These are phyloP conservation scores for Procambarus clarkii DNA, from an alignment of 1,140 invertebrate genomes.

Conservation along the genomic window DNA sequence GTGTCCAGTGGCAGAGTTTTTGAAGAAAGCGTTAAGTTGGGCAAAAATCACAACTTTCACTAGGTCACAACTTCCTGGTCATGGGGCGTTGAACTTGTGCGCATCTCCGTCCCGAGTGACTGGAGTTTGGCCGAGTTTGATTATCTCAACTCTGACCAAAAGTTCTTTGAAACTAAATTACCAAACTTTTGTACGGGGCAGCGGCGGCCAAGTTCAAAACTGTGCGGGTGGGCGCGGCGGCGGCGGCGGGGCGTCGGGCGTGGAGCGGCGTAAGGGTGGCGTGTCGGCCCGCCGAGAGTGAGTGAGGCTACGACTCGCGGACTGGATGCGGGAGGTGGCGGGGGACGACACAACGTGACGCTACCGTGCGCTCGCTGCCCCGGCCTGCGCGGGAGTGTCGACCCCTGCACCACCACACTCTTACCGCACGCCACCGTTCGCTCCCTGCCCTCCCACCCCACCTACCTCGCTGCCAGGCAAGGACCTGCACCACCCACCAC, in stretches of 20 bases:
- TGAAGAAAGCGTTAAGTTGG: constrained; percentile 41
- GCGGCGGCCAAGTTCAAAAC: constrained; percentile 75
- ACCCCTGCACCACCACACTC: constrained; percentile 16
- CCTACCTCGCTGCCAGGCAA: background rate
- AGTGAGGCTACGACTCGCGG: constrained; percentile 36
- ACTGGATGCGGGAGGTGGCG: background rate
- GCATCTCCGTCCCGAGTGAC: constrained; percentile 76
- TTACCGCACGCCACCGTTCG: constrained; percentile 8
- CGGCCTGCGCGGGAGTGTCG: constrained; percentile 56
- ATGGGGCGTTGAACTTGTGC: constrained; percentile 75
- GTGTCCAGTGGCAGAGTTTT: constrained; percentile 44
- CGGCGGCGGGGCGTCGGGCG: constrained; percentile 76
- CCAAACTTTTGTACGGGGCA: constrained; percentile 74
- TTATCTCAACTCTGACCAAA: constrained; percentile 69
- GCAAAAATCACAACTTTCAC: constrained; percentile 73
- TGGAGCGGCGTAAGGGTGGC: constrained; percentile 28
- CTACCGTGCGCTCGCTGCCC: constrained; percentile 22
- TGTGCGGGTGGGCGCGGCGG: constrained; percentile 75
- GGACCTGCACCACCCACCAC: background rate
- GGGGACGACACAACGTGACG: constrained; percentile 22
- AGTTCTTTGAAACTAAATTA: constrained; percentile 72
- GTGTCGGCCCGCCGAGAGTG: constrained; percentile 25
- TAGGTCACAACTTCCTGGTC: constrained; percentile 75
- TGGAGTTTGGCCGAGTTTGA: constrained; percentile 75
- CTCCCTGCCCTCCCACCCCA: background rate